Conservation (phyloP, 2,797 vertebrate species). For the Peromyscus melanophrys region DNA sequence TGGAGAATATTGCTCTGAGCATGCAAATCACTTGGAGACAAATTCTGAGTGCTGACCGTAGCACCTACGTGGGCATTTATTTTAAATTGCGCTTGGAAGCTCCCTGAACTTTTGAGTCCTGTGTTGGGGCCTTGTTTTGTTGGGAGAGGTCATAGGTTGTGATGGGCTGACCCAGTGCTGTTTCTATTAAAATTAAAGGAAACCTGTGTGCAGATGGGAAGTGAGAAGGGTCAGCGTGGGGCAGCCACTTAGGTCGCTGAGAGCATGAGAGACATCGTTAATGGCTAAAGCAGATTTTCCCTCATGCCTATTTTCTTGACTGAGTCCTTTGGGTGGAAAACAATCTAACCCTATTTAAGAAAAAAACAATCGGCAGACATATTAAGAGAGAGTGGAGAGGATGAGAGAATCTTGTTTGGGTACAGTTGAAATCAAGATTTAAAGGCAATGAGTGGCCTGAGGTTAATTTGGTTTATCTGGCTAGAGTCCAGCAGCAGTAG, state of each 20-base stretch:
- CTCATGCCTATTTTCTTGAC: slow-evolving; percentile 53
- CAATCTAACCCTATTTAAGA: slow-evolving; percentile 66
- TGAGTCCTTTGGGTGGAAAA: slow-evolving; percentile 47
- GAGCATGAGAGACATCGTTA: slow-evolving; percentile 34
- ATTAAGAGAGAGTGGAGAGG: slow-evolving; percentile 66
- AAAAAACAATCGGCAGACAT: slow-evolving; percentile 66
- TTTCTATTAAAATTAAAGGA: slow-evolving; percentile 77
- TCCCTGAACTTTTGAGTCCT: slow-evolving; percentile 35
- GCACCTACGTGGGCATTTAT: slow-evolving; percentile 57
- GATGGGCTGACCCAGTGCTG: slow-evolving; percentile 34
- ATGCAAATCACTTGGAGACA: slow-evolving; percentile 75
- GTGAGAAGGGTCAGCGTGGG: background rate
- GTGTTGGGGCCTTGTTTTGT: slow-evolving; percentile 39
- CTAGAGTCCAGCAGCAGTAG: background rate
- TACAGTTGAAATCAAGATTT: slow-evolving; percentile 54
- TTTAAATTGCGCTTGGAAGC: slow-evolving; percentile 71
- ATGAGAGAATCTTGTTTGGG: background rate
- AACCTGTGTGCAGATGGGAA: background rate
- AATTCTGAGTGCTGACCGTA: slow-evolving; percentile 60
- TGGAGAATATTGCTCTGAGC: slow-evolving; percentile 73
- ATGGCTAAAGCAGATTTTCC: slow-evolving; percentile 58
- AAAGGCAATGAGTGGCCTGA: slow-evolving; percentile 69
- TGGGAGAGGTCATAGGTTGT: slow-evolving; percentile 10
- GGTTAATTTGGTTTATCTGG: slow-evolving; percentile 72
- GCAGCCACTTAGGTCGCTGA: background rate